A percentile compares a stretch with the other conserved stretches of the same genome.
Evolutionary conservation across 2,113 vertebrate genomes (phyloP).

Genomic region (Corydoras sp.): DNA sequence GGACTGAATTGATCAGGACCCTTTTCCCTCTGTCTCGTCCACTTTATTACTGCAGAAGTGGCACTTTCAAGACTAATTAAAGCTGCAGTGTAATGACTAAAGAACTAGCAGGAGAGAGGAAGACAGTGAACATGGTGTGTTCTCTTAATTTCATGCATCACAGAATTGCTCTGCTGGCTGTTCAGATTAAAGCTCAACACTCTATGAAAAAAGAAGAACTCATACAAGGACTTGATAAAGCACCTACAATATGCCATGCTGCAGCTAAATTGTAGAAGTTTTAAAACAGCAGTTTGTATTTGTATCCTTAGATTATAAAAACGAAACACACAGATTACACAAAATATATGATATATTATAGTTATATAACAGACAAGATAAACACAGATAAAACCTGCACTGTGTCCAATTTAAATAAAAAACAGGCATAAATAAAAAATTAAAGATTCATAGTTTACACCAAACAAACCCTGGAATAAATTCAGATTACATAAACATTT

Average conservation of each 20-base stretch:
- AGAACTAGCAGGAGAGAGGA: constrained; percentile 20
- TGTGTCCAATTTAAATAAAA: no score
- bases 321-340: no score
- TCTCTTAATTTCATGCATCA: constrained; percentile 45
- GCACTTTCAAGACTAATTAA: constrained; percentile 46
- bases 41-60: constrained; percentile 36
- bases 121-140: constrained; percentile 5
- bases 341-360: no score
- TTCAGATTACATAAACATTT: no score
- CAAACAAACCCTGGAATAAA: no score
- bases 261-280: not conserved
- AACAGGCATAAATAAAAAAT: not conserved
- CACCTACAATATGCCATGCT: not conserved
- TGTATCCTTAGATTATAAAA: no score
- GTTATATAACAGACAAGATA: no score
- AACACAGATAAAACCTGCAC: no score
- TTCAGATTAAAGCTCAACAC: constrained; percentile 28
- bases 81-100: constrained; percentile 11
- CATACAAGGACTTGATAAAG: not conserved
- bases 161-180: constrained; percentile 4
- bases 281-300: not conserved
- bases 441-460: not conserved
- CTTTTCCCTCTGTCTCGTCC: constrained; percentile 20
- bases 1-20: constrained; percentile 39
- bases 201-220: not conserved